Base-by-base conservation (phyloP, 2,113 vertebrate species). In the Leptodactylus fuscus region DNA sequence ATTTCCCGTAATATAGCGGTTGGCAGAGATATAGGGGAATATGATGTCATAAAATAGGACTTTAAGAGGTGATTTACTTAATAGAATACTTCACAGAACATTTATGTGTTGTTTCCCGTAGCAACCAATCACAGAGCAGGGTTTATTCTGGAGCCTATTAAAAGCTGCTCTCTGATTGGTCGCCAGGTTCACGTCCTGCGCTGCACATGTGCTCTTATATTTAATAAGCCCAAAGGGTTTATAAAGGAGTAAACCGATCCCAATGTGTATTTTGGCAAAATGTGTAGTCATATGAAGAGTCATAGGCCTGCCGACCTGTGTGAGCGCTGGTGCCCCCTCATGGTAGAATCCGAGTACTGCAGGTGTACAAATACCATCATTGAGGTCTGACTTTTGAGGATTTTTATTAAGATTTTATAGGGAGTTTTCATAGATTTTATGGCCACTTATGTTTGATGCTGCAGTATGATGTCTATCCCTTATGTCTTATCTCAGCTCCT, bases 401-500 rank as follows among this genome's bases (percentile, higher is more conserved):
- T n/a, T n/a, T n/a, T n/a, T n/a, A n/a, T n/a, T n/a, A n/a, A n/a
- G n/a, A n/a, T n/a, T n/a, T n/a, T n/a, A n/a, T n/a, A n/a, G n/a
- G n/a, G n/a, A n/a, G n/a, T n/a, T n/a, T n/a, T n/a, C n/a, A n/a
- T n/a, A n/a, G n/a, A n/a, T n/a, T n/a, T n/a, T n/a, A n/a, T n/a
- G n/a, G n/a, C n/a, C n/a, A n/a, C n/a, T n/a, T n/a, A n/a, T n/a
- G n/a, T n/a, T n/a, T n/a, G n/a, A n/a, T n/a, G n/a, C n/a, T n/a
- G n/a, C n/a, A n/a, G n/a, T n/a, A n/a, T n/a, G n/a, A n/a, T n/a
- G n/a, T n/a, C n/a, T n/a, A n/a, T 78, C 44, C 6, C 55, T 38
- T 4, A 70, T 77, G 73, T 22, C 67, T 87, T 55, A 22, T n/a
- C n/a, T n/a, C 93, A 98, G 97, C 90, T 87, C 93, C 92, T 0